phyloP scores from a whole-genome alignment of 2,888 invertebrate species.

The Linhomoeus sp. region DNA sequence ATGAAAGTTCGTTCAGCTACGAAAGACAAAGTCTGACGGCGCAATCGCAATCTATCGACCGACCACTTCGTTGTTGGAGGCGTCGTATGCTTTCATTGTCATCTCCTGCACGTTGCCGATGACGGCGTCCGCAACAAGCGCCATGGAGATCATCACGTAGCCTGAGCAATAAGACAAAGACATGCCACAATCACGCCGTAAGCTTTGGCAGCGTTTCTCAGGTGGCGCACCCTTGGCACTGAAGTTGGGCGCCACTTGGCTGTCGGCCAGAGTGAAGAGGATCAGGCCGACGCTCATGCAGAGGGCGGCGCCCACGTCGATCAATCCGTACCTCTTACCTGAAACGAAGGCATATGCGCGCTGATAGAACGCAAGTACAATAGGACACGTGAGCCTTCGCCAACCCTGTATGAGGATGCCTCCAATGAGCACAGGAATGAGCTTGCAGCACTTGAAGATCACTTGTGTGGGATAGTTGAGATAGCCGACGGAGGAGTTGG shows the following conservation, averaged over 20 bases:
- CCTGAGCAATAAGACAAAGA: conserved; percentile 20
- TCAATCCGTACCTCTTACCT: conserved; percentile 57
- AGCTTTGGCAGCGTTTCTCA: too few relatives aligned
- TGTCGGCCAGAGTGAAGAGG: conserved; percentile 66
- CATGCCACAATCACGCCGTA: too few relatives aligned
- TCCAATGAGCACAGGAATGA: conserved; percentile 82
- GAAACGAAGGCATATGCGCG: conserved; percentile 7
- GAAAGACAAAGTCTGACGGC: too few relatives aligned
- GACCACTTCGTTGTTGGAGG: conserved; percentile 68
- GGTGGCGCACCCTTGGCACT: conserved; percentile 35
- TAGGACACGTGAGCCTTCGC: not conserved
- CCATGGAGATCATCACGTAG: conserved; percentile 43
- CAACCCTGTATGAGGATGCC: conserved; percentile 62
- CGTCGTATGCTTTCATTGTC: conserved; percentile 61
- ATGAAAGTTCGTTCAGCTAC: too few relatives aligned
- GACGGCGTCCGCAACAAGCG: conserved; percentile 73
- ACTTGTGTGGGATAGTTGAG: conserved; percentile 88
- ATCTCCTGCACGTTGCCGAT: conserved; percentile 95
- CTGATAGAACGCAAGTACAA: conserved; percentile 6
- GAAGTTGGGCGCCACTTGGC: conserved; percentile 41
- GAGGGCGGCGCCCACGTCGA: conserved; percentile 63
- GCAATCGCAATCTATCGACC: too few relatives aligned
- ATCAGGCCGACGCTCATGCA: conserved; percentile 72
- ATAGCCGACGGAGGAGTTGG: conserved; percentile 77
- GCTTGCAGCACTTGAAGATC: conserved; percentile 90